A percentile compares a stretch with the other conserved stretches of the same genome.
Conservation (phyloP, 2,797 vertebrate species). For the Brachymystax lenok region DNA sequence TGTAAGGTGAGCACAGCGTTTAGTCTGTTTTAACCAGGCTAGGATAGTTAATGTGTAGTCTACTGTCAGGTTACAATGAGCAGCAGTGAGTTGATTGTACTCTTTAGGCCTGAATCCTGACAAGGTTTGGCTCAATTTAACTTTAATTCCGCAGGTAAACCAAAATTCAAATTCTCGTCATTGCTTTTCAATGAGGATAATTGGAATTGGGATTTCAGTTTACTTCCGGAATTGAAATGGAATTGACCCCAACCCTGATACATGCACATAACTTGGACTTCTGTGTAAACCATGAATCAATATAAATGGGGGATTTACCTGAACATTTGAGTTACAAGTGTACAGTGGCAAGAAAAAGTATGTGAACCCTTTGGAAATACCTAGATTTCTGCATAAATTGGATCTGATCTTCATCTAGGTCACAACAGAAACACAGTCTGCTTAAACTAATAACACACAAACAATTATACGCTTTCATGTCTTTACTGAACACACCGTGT, state of each 20-base stretch:
- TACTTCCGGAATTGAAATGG: background rate
- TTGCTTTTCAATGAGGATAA: background rate
- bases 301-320: background rate
- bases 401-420: no score
- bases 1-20: background rate
- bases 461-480: no score
- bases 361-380: no score
- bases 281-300: background rate
- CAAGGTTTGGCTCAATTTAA: background rate
- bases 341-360: no score
- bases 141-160: background rate
- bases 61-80: background rate
- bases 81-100: background rate
- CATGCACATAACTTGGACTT: background rate
- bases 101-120: background rate
- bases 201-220: background rate
- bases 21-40: background rate
- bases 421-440: no score
- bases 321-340: background rate
- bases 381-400: no score
- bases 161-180: background rate
- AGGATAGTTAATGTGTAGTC: background rate
- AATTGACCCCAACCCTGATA: conserved; percentile 1
- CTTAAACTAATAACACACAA: no score
- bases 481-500: no score